These are phyloP conservation scores for Lithobius niger DNA, from an alignment of 1,140 invertebrate genomes.

Conservation along the genomic window DNA sequence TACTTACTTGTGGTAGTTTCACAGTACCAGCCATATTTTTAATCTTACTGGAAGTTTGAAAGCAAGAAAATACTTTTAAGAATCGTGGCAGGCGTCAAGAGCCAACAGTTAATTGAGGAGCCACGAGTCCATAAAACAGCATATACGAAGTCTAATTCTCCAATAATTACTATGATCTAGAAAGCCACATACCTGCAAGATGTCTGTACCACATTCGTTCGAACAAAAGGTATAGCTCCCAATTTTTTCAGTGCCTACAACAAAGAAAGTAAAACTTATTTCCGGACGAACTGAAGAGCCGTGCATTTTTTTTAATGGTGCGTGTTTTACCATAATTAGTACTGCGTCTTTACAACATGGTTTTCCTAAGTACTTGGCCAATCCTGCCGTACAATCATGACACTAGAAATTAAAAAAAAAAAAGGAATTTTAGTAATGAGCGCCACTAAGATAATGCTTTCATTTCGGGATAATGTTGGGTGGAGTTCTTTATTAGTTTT, in stretches of 20 bases:
- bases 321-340: not conserved
- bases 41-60: constrained; percentile 22
- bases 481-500: too few species aligned
- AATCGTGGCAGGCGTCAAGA: constrained; percentile 31
- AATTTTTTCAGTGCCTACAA: not conserved
- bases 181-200: not conserved
- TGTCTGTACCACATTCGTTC: not conserved
- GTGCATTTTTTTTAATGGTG: too few species aligned
- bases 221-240: not conserved
- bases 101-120: constrained; percentile 28
- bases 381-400: constrained; percentile 2
- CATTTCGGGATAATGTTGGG: too few species aligned
- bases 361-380: not conserved
- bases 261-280: too few species aligned
- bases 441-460: not conserved
- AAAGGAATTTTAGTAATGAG: not conserved
- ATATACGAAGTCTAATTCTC: constrained; percentile 12
- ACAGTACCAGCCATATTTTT: not conserved
- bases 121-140: constrained; percentile 23
- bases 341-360: not conserved
- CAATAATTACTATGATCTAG: not conserved
- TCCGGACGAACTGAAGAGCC: too few species aligned
- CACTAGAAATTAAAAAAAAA: not conserved
- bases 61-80: constrained; percentile 26
- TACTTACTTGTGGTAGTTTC: too few species aligned